These are phyloP conservation scores for Glaucomys volans DNA, from an alignment of 2,113 vertebrate genomes.

Conservation along the genomic window DNA sequence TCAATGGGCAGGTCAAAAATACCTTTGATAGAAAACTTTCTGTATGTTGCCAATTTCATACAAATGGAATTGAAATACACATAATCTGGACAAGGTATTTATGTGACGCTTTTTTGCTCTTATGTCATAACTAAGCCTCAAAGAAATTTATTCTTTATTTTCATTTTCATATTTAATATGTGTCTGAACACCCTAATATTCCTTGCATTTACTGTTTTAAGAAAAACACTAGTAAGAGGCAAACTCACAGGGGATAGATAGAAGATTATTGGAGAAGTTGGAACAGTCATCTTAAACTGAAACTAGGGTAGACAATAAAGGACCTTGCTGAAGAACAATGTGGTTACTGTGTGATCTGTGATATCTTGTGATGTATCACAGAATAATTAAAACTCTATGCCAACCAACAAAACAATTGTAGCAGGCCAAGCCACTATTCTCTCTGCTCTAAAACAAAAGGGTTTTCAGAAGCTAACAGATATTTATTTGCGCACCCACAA, in stretches of 20 bases:
- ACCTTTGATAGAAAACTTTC: not conserved
- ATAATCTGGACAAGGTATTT: not conserved
- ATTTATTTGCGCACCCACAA: constrained; percentile 51
- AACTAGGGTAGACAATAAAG: constrained; percentile 3
- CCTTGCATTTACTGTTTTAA: not conserved
- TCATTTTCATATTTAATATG: constrained; percentile 50
- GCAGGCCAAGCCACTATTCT: constrained; percentile 46
- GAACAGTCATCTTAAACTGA: not conserved
- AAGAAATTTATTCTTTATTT: not conserved
- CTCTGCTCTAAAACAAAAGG: constrained; percentile 65
- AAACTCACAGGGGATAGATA: not conserved
- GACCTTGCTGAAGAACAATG: constrained; percentile 59
- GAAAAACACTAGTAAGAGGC: not conserved
- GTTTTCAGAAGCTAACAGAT: constrained; percentile 59
- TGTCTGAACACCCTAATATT: not conserved
- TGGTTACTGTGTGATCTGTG: constrained; percentile 62
- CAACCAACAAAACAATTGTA: constrained; percentile 60
- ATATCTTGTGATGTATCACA: constrained; percentile 56
- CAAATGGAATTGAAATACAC: not conserved
- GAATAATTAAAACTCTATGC: constrained; percentile 71
- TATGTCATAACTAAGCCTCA: not conserved
- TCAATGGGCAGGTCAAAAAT: not conserved
- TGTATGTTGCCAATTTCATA: not conserved
- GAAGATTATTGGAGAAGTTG: not conserved
- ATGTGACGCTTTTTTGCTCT: not conserved